Base-by-base conservation (phyloP, 2,888 invertebrate species). In the Chrysina gloriosa region DNA sequence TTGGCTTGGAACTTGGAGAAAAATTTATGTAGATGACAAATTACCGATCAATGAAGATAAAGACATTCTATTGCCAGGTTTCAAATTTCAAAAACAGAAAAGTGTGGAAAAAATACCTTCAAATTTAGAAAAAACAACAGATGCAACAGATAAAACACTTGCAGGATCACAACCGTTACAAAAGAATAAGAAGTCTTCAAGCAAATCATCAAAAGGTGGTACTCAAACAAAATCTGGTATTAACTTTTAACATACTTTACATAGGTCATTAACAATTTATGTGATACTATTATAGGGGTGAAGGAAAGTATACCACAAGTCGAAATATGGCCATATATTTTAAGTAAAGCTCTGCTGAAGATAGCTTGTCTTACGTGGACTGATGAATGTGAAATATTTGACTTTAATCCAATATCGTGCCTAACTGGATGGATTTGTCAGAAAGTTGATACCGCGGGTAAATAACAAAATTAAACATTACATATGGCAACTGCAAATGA, bases 1-100 rank as follows among this genome's bases (percentile, higher is more conserved):
- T 71, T 84, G 83, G 79, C 71, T 86, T 80, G 86, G 85, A 5
- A 74, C 76, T 11, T 86, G 86, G 86, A 78, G 85, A 47, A 81
- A 81, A 67, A 75, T 86, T 4, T 74, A 79, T 6, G 80, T 86
- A 1, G 86, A 86, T 72, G 86, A 86, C 73, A 75, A 71, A 47
- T 72, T 86, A 9, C 86, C 86, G 1, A 67, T 85, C 1, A 82
- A 85, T 71, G 50, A 69, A 4, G 67, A 71, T 0, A 78, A 79
- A 6, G 75, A 77, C 21, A 73, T 83, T 1, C 74, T 85, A 19
- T 75, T 86, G 25, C 85, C 85, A 4, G 71, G 77, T 1, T 67
- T 42, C 34, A 34, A 34, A 34, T 31, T 42, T 2, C 2, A 25
- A 21, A 25, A 45, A 27, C 14, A 50, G 29, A 42, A 56, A 23